Evolutionary conservation across 2,797 vertebrate species (phyloP), one percentile per base, ranked within the genome.

Genomic region (Myiotriccus ornatus): DNA sequence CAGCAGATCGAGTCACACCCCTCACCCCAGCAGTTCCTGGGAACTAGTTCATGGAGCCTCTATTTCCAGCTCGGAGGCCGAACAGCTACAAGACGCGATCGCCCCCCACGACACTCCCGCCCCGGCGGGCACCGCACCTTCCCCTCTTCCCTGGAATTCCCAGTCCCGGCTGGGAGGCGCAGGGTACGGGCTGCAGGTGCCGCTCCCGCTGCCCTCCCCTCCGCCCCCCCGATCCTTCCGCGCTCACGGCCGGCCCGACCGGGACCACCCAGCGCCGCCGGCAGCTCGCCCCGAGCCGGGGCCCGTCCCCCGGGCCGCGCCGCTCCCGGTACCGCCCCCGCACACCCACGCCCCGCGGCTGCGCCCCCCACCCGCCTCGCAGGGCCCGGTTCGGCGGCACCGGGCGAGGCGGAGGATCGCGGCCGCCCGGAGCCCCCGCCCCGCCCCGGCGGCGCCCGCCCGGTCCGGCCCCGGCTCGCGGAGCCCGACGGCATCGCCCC

Each of bases 91-190:
- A 46, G 56, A 27, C 1, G 10, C 0, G 6, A 39, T 3, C 21
- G n/a, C n/a, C 14, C 35, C 21, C 6, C 4, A 2, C 0, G 2
- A 6, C 3, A 8, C 4, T 5, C 6, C 75, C 6, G 2, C 1
- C 18, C 63, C 1, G n/a, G 37, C n/a, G 34, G 15, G 20, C 0
- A 43, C 59, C 79, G 9, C 75, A 12, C 10, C n/a, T 46, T 20
- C 52, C 34, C 10, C 57, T 11, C 0, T 4, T 7, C 44, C 50
- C 11, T 5, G 7, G 24, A 16, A 3, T 12, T 7, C 2, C 21
- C 49, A 7, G 35, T 6, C 43, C 0, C 15, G 30, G 41, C 69
- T 6, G 60, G 2, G 30, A 37, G 12, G 13, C 57, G 6, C 35
- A 1, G 18, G 35, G 55, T 8, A 55, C 70, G 27, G 63, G 70